Evolutionary conservation across 2,888 invertebrate genomes (phyloP), one percentile per base, ranked within the genome.

Genomic region (Drosophila subsilvestris): DNA sequence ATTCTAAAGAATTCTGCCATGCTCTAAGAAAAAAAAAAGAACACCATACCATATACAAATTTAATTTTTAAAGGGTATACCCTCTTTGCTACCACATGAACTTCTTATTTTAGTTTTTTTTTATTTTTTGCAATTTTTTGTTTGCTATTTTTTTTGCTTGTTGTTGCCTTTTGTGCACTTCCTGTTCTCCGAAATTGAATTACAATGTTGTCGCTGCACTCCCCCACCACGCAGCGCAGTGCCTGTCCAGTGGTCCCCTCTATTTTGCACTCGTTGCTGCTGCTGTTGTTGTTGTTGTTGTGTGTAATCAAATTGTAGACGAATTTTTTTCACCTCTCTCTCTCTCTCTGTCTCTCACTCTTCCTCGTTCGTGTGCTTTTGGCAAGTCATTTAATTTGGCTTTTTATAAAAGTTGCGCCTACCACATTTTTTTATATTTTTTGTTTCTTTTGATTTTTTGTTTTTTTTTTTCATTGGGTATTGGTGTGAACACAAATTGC

Each of bases 181-280:
- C 68, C 84, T 73, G 81, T 58, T 58, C 71, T 6, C 58, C 63
- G 71, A 80, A 82, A 82, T 86, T 83, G 74, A 86, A 86, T 82
- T 86, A 82, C 79, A 78, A 80, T 70, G 87, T 74, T 80, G 84
- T 84, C 80, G 71, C 73, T 79, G 79, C 66, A 73, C 63, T 57
- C 22, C 58, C 47, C 48, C 51, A 20, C n/a, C 14, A 4, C 3
- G 14, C 18, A 1, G 2, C 25, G 18, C 12, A 42, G 32, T 3
- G 14, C 5, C 9, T 14, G 8, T 25, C 25, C 25, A 6, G 25
- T 18, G 3, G 29, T 1, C 2, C 12, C 37, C 22, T 8, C 53
- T 22, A 20, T 57, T 62, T 57, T 63, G 56, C 50, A 51, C 32
- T 27, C 20, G 55, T 42, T 66, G 74, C 71, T 62, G 63, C 51